phyloP scores from a whole-genome alignment of 2,888 invertebrate species.

The Ormyrus nitidulus region DNA sequence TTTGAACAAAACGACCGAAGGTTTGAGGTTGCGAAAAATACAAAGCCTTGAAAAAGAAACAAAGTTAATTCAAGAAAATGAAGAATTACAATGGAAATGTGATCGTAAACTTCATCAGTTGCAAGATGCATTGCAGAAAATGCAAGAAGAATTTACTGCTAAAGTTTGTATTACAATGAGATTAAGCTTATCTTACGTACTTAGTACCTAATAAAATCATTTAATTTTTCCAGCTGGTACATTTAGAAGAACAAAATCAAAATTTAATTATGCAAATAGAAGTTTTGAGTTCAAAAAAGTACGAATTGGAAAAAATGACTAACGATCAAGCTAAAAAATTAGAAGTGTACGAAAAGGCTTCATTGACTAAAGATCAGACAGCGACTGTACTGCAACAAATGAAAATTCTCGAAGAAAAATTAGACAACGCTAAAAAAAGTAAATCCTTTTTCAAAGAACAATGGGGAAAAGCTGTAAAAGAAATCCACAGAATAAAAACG shows the following conservation, averaged over 20 bases:
- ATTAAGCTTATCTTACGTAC: neutral
- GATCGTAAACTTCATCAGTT: slow-evolving; percentile 79
- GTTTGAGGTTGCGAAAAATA: slow-evolving; percentile 77
- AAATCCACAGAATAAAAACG: slow-evolving; percentile 81
- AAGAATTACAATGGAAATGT: slow-evolving; percentile 79
- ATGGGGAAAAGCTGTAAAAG: slow-evolving; percentile 83
- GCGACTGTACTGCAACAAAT: slow-evolving; percentile 82
- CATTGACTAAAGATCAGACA: slow-evolving; percentile 82
- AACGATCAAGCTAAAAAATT: slow-evolving; percentile 66
- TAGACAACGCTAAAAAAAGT: slow-evolving; percentile 80
- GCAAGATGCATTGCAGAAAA: slow-evolving; percentile 78
- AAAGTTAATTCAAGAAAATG: slow-evolving; percentile 78
- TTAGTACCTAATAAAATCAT: slow-evolving; percentile 14
- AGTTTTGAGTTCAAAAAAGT: slow-evolving; percentile 65
- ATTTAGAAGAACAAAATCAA: slow-evolving; percentile 66
- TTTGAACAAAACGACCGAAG: slow-evolving; percentile 80
- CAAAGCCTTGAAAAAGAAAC: slow-evolving; percentile 78
- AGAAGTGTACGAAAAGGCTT: slow-evolving; percentile 76
- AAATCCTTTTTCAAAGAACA: slow-evolving; percentile 87
- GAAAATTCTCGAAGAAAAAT: slow-evolving; percentile 80
- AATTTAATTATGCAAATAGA: slow-evolving; percentile 65
- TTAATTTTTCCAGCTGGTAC: slow-evolving; percentile 60
- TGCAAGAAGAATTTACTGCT: slow-evolving; percentile 79
- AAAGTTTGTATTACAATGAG: slow-evolving; percentile 71
- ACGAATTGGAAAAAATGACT: slow-evolving; percentile 62